Conservation (phyloP, 2,113 vertebrate genomes). For the Gnathonemus longibarbis region DNA sequence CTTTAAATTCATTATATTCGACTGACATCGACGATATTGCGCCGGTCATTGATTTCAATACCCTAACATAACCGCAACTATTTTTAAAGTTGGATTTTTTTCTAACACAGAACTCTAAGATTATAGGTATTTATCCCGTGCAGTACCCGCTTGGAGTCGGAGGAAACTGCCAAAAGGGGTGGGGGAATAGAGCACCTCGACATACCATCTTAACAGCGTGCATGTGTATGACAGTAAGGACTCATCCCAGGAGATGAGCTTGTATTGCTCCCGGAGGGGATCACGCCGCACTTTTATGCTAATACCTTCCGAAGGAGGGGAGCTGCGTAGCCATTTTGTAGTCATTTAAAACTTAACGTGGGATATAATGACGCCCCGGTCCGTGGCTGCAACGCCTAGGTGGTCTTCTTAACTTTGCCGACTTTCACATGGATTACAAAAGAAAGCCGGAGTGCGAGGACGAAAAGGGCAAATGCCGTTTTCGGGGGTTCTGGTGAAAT, state of each 20-base stretch:
- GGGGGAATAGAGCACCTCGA: not conserved
- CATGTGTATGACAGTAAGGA: not conserved
- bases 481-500: not conserved
- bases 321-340: conserved; percentile 55
- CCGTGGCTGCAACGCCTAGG: not conserved
- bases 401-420: not conserved
- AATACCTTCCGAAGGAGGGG: conserved; percentile 49
- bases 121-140: not conserved
- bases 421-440: conserved; percentile 22
- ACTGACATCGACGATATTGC: not conserved
- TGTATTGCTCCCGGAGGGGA: not conserved
- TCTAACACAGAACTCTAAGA: not conserved
- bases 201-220: not conserved
- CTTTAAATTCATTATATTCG: not conserved
- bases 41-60: not conserved
- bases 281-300: conserved; percentile 30
- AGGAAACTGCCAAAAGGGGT: not conserved
- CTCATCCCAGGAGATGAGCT: not conserved
- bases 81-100: not conserved
- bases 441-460: not conserved
- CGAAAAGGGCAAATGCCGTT: conserved; percentile 7
- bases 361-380: conserved; percentile 21
- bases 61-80: not conserved
- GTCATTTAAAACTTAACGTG: conserved; percentile 46
- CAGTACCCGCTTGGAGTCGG: not conserved